Evolutionary conservation across 2,888 invertebrate genomes (phyloP).

Genomic region (Ichneumoninae sp.): DNA sequence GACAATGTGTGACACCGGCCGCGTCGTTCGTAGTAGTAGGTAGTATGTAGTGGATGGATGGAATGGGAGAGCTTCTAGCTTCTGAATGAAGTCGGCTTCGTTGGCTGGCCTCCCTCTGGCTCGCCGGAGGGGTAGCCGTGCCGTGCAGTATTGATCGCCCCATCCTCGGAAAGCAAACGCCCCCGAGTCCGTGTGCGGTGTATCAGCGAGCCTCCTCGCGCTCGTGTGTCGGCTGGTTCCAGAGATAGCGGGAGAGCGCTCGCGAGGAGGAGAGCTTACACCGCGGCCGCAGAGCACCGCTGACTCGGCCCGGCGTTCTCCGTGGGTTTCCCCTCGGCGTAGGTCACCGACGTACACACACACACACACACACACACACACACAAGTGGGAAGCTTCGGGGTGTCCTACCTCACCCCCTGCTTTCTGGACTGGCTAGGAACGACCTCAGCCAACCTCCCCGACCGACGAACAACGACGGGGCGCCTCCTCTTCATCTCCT

Average conservation of each 20-base stretch:
- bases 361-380: no score
- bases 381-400: neutral
- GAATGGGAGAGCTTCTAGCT: conserved; percentile 50
- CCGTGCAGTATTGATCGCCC: conserved; percentile 80
- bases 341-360: conserved; percentile 10
- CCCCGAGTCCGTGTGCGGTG: conserved; percentile 52
- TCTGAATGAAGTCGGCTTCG: conserved; percentile 67
- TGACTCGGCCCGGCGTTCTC: conserved; percentile 5
- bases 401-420: conserved; percentile 50
- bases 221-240: conserved; percentile 26
- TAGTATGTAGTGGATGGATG: conserved; percentile 50
- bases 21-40: conserved; percentile 18
- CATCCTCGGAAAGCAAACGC: conserved; percentile 75
- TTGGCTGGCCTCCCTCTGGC: conserved; percentile 35
- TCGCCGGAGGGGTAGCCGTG: conserved; percentile 36
- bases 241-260: neutral
- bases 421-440: conserved; percentile 38
- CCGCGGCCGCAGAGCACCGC: neutral
- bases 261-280: conserved; percentile 9
- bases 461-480: conserved; percentile 44
- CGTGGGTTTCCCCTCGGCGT: conserved; percentile 16
- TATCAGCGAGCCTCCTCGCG: conserved; percentile 31
- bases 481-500: neutral
- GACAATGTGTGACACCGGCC: conserved; percentile 4
- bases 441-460: conserved; percentile 45